Percentiles rank a stretch among this genome's conserved stretches.
phyloP scores from a whole-genome alignment of 2,888 invertebrate genomes.

The Papilio elwesi region DNA sequence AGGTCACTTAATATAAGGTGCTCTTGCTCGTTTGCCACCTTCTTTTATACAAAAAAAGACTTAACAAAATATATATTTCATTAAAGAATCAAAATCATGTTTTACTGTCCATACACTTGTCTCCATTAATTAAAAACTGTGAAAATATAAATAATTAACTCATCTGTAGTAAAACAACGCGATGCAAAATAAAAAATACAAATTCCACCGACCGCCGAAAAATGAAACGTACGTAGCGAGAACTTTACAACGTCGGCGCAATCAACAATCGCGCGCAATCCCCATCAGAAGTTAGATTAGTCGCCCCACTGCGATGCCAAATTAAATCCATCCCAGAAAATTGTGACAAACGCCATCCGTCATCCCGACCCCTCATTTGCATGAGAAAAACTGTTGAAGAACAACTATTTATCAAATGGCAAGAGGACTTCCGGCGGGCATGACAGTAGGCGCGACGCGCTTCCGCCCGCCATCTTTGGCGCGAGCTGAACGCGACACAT shows the following conservation, averaged over 20 bases:
- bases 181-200: constrained; percentile 41
- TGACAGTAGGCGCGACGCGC: constrained; percentile 80
- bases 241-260: constrained; percentile 48
- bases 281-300: constrained; percentile 63
- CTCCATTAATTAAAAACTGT: too few species aligned
- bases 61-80: too few species aligned
- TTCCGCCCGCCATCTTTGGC: constrained; percentile 78
- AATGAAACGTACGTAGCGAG: constrained; percentile 33
- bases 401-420: constrained; percentile 84
- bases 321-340: constrained; percentile 82
- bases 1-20: too few species aligned
- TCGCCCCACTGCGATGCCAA: constrained; percentile 72
- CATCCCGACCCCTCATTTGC: constrained; percentile 82
- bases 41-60: too few species aligned
- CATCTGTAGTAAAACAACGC: constrained; percentile 29
- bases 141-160: not conserved
- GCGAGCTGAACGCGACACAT: constrained; percentile 54
- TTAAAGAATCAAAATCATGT: too few species aligned
- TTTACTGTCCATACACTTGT: too few species aligned
- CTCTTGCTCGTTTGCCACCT: too few species aligned
- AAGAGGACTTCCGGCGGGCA: constrained; percentile 79
- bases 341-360: constrained; percentile 83
- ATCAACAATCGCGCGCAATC: constrained; percentile 56
- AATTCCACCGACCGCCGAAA: constrained; percentile 1
- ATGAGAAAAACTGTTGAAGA: constrained; percentile 83